Evolutionary conservation across 2,113 vertebrate genomes (phyloP).

Genomic region (Alouatta palliata): DNA sequence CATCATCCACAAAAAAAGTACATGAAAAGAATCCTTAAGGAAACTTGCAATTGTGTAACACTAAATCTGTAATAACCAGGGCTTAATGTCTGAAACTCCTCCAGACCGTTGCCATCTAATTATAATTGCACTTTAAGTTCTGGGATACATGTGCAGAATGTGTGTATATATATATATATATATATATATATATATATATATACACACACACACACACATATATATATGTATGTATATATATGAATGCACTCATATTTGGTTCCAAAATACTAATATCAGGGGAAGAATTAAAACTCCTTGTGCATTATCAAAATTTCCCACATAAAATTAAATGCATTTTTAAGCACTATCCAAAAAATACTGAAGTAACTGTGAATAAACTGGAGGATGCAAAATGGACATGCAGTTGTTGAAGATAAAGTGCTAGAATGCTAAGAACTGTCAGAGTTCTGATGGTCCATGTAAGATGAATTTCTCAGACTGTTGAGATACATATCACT

Average conservation of each 20-base stretch:
- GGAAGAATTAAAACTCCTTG: not conserved
- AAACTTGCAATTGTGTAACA: not conserved
- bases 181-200: too few species aligned
- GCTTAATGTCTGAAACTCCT: not conserved
- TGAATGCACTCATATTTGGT: not conserved
- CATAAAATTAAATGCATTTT: not conserved
- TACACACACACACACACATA: too few species aligned
- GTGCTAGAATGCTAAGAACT: not conserved
- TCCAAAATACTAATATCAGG: not conserved
- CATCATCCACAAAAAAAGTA: not conserved
- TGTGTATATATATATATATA: too few species aligned
- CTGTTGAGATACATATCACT: not conserved
- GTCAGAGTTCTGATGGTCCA: not conserved
- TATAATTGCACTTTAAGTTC: too few species aligned
- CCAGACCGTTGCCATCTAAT: not conserved
- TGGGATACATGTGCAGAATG: too few species aligned
- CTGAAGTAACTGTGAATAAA: not conserved
- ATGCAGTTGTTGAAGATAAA: not conserved
- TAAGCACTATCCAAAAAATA: not conserved
- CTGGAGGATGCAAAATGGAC: not conserved
- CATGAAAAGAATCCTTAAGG: not conserved
- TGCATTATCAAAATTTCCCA: not conserved
- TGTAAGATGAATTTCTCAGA: not conserved
- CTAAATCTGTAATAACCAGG: not conserved
- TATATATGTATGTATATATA: too few species aligned